Base-by-base conservation (phyloP, 1,140 invertebrate genomes). In the Solenopsis fugax region DNA sequence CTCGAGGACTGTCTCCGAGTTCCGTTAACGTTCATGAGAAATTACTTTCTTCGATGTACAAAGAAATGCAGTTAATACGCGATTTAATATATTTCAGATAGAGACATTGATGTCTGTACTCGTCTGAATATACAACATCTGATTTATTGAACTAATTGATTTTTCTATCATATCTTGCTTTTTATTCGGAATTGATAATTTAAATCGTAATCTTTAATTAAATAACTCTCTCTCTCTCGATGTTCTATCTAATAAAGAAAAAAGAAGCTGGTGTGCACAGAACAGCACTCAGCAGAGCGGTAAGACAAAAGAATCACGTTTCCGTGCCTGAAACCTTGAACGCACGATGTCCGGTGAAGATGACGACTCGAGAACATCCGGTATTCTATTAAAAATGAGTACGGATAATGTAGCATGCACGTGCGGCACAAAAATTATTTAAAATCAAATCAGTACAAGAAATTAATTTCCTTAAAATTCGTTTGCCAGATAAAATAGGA, bases 261-360 rank as follows among this genome's bases (percentile, higher is more conserved):
- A 21, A 50, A 62, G 34, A 58, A 48, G 21, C 34, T 16, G 16
- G 0, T 41, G 54, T 18, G 37, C 54, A 45, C 37, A 76, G 45
- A 71, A 73, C 48, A 80, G 73, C 45, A 78, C 52, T 81, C 87
- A 91, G 21, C 88, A 86, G 88, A 93, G 89, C 88, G 91, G 89
- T 80, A 89, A 92, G 78, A 92, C 90, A 92, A 92, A 93, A 88
- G 89, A 91, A 90, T 92, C 84, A 84, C 60, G 4, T 50, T 77
- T 56, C 37, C 77, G 58, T 82, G 76, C 85, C 48, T 69, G 16
- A 52, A 41, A 71, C 13, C 65, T 69, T 48, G 65, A 69, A 69
- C 56, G 71, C 62, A 50, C 64, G 54, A 58, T 41, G 52, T 82
- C 54, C 75, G 52, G 54, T 58, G 58, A 91, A 89, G 77, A 89